Conservation (phyloP, 1,140 invertebrate genomes). For the Euschistus heros region DNA sequence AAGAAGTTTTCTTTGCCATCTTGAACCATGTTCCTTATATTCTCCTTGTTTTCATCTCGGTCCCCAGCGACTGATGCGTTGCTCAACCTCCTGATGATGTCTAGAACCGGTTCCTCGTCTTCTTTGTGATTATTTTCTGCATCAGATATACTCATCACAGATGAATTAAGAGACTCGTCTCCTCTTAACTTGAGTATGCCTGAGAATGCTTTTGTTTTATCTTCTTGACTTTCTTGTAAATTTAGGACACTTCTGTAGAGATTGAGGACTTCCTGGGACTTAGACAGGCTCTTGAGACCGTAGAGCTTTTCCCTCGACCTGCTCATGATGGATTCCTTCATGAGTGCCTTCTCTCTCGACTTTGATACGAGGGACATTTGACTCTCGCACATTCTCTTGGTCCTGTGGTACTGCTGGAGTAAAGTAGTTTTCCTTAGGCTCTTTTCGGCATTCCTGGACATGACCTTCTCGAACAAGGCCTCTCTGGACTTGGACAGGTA, state of each 20-base stretch:
- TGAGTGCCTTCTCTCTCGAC: conserved; percentile 33
- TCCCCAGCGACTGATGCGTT: neutral
- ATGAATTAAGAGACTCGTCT: conserved; percentile 17
- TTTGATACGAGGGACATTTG: conserved; percentile 42
- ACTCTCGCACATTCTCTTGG: conserved; percentile 39
- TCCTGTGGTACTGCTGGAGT: conserved; percentile 36
- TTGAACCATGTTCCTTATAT: neutral
- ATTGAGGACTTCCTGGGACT: conserved; percentile 44
- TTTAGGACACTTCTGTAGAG: conserved; percentile 34
- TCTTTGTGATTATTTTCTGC: conserved; percentile 12
- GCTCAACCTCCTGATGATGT: conserved; percentile 11
- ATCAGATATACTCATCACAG: conserved; percentile 20
- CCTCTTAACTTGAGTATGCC: conserved; percentile 1
- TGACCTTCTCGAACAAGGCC: conserved; percentile 44
- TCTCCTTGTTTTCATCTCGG: conserved; percentile 7
- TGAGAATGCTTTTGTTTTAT: conserved; percentile 12
- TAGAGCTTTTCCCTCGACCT: conserved; percentile 44
- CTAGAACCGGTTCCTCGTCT: conserved; percentile 13
- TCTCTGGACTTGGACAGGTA: conserved; percentile 48
- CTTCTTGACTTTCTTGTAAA: conserved; percentile 11
- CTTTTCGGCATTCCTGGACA: conserved; percentile 34
- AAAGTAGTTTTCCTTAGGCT: conserved; percentile 39
- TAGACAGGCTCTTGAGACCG: conserved; percentile 41
- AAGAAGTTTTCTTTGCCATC: neutral
- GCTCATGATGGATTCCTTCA: conserved; percentile 11